Conservation (phyloP, 2,888 invertebrate genomes). For the Nasonia oneida region DNA sequence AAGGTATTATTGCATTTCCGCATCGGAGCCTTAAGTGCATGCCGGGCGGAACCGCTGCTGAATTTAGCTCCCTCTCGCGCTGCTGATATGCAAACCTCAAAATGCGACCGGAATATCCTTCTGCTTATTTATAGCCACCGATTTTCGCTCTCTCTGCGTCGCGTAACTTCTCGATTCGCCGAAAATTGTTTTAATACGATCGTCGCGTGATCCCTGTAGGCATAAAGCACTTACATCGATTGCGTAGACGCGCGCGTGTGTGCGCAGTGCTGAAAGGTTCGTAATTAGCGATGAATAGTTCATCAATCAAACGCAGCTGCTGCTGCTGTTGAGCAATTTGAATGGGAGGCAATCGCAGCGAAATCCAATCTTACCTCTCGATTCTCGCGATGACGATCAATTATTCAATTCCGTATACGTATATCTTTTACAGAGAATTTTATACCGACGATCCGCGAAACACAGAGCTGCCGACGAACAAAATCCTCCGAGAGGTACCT, state of each 20-base stretch:
- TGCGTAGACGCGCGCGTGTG: too few relatives aligned
- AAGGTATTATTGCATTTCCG: slow-evolving; percentile 63
- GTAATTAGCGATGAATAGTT: slow-evolving; percentile 1
- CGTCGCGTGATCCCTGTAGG: neutral
- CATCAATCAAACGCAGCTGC: neutral
- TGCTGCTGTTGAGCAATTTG: neutral
- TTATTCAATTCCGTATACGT: too few relatives aligned
- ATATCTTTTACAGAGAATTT: too few relatives aligned
- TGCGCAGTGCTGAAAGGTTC: too few relatives aligned
- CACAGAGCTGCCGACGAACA: neutral
- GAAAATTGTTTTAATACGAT: neutral
- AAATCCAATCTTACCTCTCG: neutral
- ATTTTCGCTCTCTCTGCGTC: neutral
- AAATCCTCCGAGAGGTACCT: neutral
- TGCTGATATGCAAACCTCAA: slow-evolving; percentile 39
- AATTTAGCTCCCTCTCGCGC: slow-evolving; percentile 40
- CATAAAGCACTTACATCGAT: too few relatives aligned
- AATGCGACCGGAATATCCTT: slow-evolving; percentile 41
- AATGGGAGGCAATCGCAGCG: neutral
- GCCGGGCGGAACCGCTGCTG: slow-evolving; percentile 50
- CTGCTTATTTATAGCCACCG: slow-evolving; percentile 15
- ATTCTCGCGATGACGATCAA: too few relatives aligned
- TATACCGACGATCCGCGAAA: neutral
- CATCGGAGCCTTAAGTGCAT: slow-evolving; percentile 59
- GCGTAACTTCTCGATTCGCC: neutral